Percentiles rank a stretch among this genome's conserved stretches.
phyloP scores from a whole-genome alignment of 1,140 invertebrate species.

The Orchesella cincta region DNA sequence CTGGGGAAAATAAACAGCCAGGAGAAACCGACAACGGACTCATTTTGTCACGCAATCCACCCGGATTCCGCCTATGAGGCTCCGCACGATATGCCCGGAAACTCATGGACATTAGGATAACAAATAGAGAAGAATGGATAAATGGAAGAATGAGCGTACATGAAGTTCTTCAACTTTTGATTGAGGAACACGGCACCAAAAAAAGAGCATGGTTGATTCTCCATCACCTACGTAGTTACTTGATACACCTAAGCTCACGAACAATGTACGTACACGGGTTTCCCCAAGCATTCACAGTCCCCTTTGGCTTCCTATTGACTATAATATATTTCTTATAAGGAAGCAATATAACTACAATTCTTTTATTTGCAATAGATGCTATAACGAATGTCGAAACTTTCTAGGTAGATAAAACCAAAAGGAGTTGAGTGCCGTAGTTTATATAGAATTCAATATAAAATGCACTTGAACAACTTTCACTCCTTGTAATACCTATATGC shows the following conservation, averaged over 20 bases:
- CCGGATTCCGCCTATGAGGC: constrained; percentile 17
- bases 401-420: background rate
- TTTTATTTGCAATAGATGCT: background rate
- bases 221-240: too few species aligned
- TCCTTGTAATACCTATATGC: background rate
- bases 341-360: background rate
- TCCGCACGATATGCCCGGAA: background rate
- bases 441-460: background rate
- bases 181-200: background rate
- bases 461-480: background rate
- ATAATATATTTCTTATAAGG: background rate
- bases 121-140: constrained; percentile 7
- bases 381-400: background rate
- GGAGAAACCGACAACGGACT: too few species aligned
- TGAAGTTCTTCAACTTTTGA: background rate
- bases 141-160: background rate
- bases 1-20: too few species aligned
- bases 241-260: too few species aligned
- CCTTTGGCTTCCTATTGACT: background rate
- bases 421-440: background rate
- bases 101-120: background rate
- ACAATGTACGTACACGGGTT: too few species aligned
- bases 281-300: background rate
- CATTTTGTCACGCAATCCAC: constrained; percentile 23
- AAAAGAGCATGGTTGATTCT: background rate